Conservation (phyloP, 53 echinoderm and acorn worm genomes). For the Holothuria leucospilota region DNA sequence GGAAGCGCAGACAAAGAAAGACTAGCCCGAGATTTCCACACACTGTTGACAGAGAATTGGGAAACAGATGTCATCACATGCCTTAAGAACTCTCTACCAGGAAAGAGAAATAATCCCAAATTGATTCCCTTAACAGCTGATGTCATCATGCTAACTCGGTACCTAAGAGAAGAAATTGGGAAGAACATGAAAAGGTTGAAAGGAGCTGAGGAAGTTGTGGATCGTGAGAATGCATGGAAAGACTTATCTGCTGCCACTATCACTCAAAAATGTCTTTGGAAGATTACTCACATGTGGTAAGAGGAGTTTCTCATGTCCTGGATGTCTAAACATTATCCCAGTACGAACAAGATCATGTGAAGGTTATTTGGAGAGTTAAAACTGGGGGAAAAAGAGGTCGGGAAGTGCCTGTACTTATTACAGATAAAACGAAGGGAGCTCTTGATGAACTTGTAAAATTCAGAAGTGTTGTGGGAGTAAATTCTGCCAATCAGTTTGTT, state of each 20-base stretch:
- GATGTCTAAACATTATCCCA: not conserved
- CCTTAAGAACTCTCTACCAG: slow-evolving; percentile 64
- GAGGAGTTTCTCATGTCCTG: not conserved
- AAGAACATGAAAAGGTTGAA: slow-evolving; percentile 20
- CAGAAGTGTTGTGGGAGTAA: not conserved
- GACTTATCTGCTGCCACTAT: slow-evolving; percentile 18
- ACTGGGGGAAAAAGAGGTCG: slow-evolving; percentile 1
- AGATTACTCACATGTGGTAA: slow-evolving; percentile 40
- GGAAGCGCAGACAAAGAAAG: slow-evolving; percentile 38
- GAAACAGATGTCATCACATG: slow-evolving; percentile 65
- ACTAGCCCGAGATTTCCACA: slow-evolving; percentile 59
- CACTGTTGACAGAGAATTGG: slow-evolving; percentile 61
- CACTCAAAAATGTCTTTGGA: slow-evolving; percentile 49
- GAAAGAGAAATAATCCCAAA: slow-evolving; percentile 67
- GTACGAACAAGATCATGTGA: not conserved
- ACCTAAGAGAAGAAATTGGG: slow-evolving; percentile 32
- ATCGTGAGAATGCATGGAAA: slow-evolving; percentile 29
- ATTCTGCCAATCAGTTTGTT: not conserved
- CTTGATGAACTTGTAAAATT: not conserved
- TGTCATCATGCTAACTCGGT: slow-evolving; percentile 57
- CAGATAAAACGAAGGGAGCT: slow-evolving; percentile 1
- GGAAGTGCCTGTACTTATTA: slow-evolving; percentile 4
- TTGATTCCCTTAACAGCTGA: slow-evolving; percentile 63
- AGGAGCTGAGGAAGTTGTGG: not conserved
- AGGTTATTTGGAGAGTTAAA: slow-evolving; percentile 16